These are phyloP conservation scores for Chorisops tibialis DNA, from an alignment of 2,888 invertebrate species.

Conservation along the genomic window DNA sequence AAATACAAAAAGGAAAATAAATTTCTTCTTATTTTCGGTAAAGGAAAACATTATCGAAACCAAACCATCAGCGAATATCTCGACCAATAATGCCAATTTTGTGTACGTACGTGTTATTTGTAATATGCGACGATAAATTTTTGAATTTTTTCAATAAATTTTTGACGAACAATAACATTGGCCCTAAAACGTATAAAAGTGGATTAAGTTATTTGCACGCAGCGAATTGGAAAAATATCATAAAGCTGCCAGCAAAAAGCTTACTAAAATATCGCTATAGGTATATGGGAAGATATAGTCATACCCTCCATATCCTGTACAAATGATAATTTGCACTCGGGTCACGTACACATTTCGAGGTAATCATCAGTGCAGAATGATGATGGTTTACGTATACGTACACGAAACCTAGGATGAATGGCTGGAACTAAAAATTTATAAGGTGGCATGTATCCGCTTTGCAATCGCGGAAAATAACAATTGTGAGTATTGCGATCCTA, in stretches of 20 bases:
- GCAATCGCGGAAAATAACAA: constrained; percentile 23
- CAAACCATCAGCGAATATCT: not conserved
- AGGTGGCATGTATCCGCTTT: constrained; percentile 22
- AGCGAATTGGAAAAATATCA: constrained; percentile 23
- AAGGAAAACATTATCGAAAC: not conserved
- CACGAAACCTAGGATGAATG: constrained; percentile 23
- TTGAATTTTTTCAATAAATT: constrained; percentile 25
- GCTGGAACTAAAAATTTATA: constrained; percentile 23
- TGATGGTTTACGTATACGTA: constrained; percentile 21
- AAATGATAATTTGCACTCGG: constrained; percentile 30
- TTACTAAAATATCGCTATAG: constrained; percentile 1
- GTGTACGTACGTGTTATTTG: constrained; percentile 19
- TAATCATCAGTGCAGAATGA: constrained; percentile 35
- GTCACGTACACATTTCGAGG: constrained; percentile 36
- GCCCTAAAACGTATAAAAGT: constrained; percentile 16
- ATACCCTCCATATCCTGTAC: not conserved
- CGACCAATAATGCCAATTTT: not conserved
- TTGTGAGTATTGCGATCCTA: not conserved
- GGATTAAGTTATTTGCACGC: constrained; percentile 26
- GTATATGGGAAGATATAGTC: not conserved
- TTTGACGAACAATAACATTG: constrained; percentile 22
- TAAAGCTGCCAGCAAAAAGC: constrained; percentile 21
- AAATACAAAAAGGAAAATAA: not conserved
- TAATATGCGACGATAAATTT: constrained; percentile 22
- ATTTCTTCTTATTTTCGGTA: not conserved